These are phyloP conservation scores for Helicoverpa armigera DNA, from an alignment of 1,140 invertebrate genomes.

Conservation along the genomic window DNA sequence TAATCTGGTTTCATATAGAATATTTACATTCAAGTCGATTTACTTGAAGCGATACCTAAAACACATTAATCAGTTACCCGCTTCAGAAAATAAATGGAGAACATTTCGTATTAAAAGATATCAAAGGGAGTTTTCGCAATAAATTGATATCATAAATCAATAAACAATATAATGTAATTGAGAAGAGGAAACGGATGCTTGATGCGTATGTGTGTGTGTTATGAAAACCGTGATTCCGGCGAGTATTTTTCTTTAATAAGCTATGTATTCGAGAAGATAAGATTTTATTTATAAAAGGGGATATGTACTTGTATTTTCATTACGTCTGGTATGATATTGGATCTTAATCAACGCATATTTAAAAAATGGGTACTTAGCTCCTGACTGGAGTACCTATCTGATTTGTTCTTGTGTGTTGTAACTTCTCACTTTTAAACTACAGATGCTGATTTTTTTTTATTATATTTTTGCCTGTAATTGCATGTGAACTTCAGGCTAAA, in stretches of 20 bases:
- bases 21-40: not conserved
- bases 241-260: conserved; percentile 16
- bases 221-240: not conserved
- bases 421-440: too few relatives aligned
- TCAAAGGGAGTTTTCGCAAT: conserved; percentile 7
- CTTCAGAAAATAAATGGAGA: conserved; percentile 28
- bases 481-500: too few relatives aligned
- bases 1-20: too few relatives aligned
- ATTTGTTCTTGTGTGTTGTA: too few relatives aligned
- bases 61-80: conserved; percentile 34
- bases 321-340: too few relatives aligned
- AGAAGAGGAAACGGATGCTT: conserved; percentile 28
- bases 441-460: too few relatives aligned
- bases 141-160: conserved; percentile 45
- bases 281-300: too few relatives aligned
- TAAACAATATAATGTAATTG: conserved; percentile 40
- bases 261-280: not conserved
- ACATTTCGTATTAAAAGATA: conserved; percentile 32
- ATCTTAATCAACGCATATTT: too few relatives aligned
- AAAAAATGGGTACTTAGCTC: too few relatives aligned
- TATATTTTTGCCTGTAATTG: too few relatives aligned
- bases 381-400: too few relatives aligned
- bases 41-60: conserved; percentile 13
- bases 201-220: not conserved
- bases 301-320: too few relatives aligned